These are phyloP conservation scores for Tethya wilhelma DNA, from an alignment of 37 sponge, comb jelly and placozoan species.

Conservation along the genomic window DNA sequence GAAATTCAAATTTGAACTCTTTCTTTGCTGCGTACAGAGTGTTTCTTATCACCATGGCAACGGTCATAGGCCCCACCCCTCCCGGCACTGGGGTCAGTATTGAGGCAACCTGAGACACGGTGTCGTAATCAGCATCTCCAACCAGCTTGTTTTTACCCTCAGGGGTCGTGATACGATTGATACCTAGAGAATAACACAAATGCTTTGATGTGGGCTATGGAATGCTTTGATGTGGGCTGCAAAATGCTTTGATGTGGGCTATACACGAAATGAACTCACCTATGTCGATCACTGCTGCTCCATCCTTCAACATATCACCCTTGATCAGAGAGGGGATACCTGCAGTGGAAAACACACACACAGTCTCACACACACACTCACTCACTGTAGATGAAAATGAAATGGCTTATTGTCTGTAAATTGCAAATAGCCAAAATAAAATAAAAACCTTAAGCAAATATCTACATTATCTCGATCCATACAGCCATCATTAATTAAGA, in stretches of 20 bases:
- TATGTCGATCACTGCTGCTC: conserved; percentile 82
- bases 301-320: conserved; percentile 83
- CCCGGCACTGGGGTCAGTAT: conserved; percentile 89
- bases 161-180: conserved; percentile 26
- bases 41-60: conserved; percentile 83
- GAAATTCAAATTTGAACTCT: conserved; percentile 33
- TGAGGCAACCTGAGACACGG: conserved; percentile 64
- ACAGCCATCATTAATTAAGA: too few species aligned
- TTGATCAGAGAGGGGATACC: conserved; percentile 73
- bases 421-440: too few species aligned
- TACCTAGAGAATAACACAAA: conserved; percentile 13
- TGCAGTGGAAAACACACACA: too few species aligned
- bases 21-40: conserved; percentile 67
- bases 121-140: conserved; percentile 82
- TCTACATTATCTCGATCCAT: too few species aligned
- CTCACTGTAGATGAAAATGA: too few species aligned
- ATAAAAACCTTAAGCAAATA: too few species aligned
- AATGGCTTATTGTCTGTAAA: too few species aligned
- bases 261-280: too few species aligned
- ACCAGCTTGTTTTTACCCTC: conserved; percentile 62
- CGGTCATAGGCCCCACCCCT: conserved; percentile 91
- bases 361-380: too few species aligned
- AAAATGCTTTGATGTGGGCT: background rate
- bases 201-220: background rate
- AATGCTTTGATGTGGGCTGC: background rate